These are phyloP conservation scores for Anaspis maculata DNA, from an alignment of 2,888 invertebrate genomes.

Conservation along the genomic window DNA sequence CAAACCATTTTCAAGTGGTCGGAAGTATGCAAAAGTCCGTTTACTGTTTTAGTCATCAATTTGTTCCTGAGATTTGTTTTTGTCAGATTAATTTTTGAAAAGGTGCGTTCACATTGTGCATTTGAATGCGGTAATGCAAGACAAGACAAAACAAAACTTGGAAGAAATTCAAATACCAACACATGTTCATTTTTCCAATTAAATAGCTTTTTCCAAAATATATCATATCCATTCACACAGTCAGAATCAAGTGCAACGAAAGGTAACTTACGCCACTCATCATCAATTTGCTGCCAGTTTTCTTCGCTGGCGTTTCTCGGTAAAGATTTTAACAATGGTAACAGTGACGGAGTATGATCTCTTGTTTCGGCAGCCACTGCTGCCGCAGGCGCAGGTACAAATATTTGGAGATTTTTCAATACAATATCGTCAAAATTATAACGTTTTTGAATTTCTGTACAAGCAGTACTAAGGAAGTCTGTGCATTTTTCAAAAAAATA, in stretches of 20 bases:
- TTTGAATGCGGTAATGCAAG: constrained; percentile 1
- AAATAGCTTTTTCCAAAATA: background rate
- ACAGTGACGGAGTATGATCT: background rate
- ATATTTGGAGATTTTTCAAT: background rate
- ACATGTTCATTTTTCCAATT: background rate
- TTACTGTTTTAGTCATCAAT: background rate
- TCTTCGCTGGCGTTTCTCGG: background rate
- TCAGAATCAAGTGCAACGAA: background rate
- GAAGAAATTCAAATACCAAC: background rate
- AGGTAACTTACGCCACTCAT: background rate
- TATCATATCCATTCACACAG: background rate
- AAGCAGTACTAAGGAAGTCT: background rate
- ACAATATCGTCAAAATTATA: background rate
- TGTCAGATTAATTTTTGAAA: background rate
- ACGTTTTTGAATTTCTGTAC: background rate
- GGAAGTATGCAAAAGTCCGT: background rate
- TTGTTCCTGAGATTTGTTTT: constrained; percentile 1
- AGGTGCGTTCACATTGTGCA: constrained; percentile 1
- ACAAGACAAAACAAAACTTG: background rate
- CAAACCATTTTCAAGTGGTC: no score
- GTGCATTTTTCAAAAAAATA: no score
- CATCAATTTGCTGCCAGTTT: background rate
- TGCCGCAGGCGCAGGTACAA: background rate
- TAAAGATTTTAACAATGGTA: background rate
- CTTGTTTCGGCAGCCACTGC: background rate